Evolutionary conservation across 2,888 invertebrate species (phyloP).

Genomic region (Cerastis leucographa): DNA sequence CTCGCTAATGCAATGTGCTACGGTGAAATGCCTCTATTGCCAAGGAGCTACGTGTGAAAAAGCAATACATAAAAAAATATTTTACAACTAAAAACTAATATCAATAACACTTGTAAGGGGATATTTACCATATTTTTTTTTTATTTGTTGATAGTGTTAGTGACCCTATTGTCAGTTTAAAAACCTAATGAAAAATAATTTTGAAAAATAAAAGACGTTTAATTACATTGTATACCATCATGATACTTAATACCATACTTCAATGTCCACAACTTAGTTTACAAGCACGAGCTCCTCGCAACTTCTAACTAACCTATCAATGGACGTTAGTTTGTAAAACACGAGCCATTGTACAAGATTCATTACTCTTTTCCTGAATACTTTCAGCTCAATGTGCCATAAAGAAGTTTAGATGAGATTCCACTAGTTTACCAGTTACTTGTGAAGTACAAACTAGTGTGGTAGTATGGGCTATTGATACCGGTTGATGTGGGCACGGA

Average conservation of each 20-base stretch:
- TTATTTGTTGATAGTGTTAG: too few species aligned
- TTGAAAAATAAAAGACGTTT: neutral
- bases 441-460: conserved; percentile 29
- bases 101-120: too few species aligned
- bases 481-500: neutral
- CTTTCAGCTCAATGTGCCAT: conserved; percentile 11
- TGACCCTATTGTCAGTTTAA: too few species aligned
- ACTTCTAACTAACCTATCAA: conserved; percentile 31
- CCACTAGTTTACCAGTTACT: conserved; percentile 31
- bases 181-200: neutral
- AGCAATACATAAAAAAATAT: neutral
- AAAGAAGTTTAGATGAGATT: conserved; percentile 52
- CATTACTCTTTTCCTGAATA: conserved; percentile 28
- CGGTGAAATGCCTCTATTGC: neutral
- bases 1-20: neutral
- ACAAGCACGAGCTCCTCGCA: neutral
- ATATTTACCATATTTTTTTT: too few species aligned
- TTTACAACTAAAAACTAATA: too few species aligned
- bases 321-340: conserved; percentile 26
- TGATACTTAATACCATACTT: neutral
- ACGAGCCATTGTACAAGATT: conserved; percentile 27
- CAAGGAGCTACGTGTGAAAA: neutral
- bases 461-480: conserved; percentile 6
- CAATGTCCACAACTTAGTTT: conserved; percentile 2
- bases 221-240: neutral